Evolutionary conservation across 2,113 vertebrate species (phyloP).

Genomic region (Lamprologus ornatipinnis): DNA sequence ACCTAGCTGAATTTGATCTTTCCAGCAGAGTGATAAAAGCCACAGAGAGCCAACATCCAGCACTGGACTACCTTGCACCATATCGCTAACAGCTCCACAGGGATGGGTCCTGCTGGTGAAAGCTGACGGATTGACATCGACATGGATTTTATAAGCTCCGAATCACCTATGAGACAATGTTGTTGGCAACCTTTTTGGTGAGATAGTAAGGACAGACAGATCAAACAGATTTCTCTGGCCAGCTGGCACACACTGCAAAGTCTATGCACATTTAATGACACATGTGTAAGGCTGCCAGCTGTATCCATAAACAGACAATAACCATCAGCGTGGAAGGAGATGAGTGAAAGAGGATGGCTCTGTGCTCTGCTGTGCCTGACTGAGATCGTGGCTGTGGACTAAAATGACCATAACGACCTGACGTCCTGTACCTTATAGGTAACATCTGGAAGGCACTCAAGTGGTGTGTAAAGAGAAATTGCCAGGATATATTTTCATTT

Average conservation of each 20-base stretch:
- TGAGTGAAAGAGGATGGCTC: background rate
- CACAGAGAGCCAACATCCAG: background rate
- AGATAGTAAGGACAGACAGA: background rate
- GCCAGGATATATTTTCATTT: background rate
- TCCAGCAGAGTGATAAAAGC: conserved; percentile 29
- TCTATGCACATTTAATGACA: conserved; percentile 12
- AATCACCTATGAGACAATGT: background rate
- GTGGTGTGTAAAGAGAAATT: background rate
- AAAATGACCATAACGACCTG: background rate
- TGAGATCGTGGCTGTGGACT: background rate
- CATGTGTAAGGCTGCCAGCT: background rate
- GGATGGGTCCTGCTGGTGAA: background rate
- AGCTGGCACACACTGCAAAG: conserved; percentile 2
- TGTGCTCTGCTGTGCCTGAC: background rate
- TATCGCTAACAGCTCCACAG: background rate
- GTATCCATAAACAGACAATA: conserved; percentile 30
- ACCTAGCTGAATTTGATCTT: background rate
- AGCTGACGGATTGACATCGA: conserved; percentile 22
- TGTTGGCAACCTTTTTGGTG: background rate
- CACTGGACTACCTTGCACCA: background rate
- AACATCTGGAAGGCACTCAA: background rate
- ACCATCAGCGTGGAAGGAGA: background rate
- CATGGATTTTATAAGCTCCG: conserved; percentile 22
- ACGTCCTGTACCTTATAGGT: background rate
- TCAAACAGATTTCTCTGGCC: background rate